Evolutionary conservation across 2,888 invertebrate species (phyloP), one percentile per base, ranked within the genome.

Genomic region (Anticlea derivata): DNA sequence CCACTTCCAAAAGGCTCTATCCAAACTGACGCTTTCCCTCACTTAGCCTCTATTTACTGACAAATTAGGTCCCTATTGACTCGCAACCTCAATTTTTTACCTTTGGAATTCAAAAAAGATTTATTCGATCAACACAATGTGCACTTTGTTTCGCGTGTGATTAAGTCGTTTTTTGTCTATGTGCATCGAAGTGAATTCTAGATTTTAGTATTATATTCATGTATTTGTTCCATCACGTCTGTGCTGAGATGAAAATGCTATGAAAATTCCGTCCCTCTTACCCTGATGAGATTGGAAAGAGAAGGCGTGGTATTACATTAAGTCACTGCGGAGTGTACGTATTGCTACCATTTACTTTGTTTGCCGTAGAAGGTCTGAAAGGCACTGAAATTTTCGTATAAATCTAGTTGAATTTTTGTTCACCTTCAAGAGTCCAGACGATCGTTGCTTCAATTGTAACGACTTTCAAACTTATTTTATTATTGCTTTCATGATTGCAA

Each of bases 181-280:
- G 56, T 64, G 67, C 52, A 41, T 39, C 11, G 37, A 38, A 61
- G 65, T 67, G 65, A 71, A 78, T 80, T 78, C 78, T 80, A 83
- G 81, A 83, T 83, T 87, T 83, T 78, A 83, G 80, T 82, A 84
- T 85, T 83, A 86, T 86, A 86, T 86, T 88, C 87, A 86, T 87
- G 82, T 87, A 80, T 87, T 86, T 87, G 83, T 84, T 83, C 78
- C 78, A 85, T 85, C 84, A 85, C 83, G 85, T 86, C 80, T 82
- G 79, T 84, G 76, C 77, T 70, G 80, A 75, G 81, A 86, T 87
- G 87, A 87, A 87, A 88, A 86, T 81, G 80, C 82, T 75, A 86
- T 84, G 83, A 85, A 86, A 85, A 78, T 70, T 73, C 70, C 65
- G 75, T 85, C 86, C 73, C 75, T 76, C 67, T 87, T 80, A 66